A percentile compares a stretch with the other conserved stretches of the same genome.
Conservation (phyloP, 2,888 invertebrate species). For the Drosophila mettleri region DNA sequence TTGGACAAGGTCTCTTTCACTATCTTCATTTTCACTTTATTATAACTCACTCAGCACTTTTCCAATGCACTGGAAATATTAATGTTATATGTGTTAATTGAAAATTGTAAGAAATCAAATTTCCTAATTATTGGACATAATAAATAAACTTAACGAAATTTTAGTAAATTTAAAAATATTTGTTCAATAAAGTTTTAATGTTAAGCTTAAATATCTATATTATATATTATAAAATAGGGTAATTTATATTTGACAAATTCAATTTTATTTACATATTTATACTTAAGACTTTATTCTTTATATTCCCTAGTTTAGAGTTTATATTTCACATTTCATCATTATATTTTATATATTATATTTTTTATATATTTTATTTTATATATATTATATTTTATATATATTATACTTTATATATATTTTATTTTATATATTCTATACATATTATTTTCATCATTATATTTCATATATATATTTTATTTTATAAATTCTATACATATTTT, state of each 20-base stretch:
- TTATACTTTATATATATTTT: too few species aligned
- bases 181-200: too few species aligned
- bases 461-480: neutral
- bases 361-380: neutral
- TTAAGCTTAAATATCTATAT: too few species aligned
- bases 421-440: neutral
- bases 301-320: neutral
- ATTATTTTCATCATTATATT: neutral
- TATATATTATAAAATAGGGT: too few species aligned
- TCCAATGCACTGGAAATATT: neutral
- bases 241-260: too few species aligned
- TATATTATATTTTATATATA: neutral
- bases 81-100: too few species aligned
- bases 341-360: neutral
- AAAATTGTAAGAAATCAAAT: too few species aligned
- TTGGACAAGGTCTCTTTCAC: constrained; percentile 10
- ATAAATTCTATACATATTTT: neutral
- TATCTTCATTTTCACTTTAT: constrained; percentile 9
- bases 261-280: neutral
- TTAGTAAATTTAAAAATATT: too few species aligned
- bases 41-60: constrained; percentile 22
- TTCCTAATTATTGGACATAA: neutral
- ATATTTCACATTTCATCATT: neutral
- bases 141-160: too few species aligned
- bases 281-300: too few species aligned